phyloP scores from a whole-genome alignment of 2,113 vertebrate genomes.

The Nannobrachium achirus region DNA sequence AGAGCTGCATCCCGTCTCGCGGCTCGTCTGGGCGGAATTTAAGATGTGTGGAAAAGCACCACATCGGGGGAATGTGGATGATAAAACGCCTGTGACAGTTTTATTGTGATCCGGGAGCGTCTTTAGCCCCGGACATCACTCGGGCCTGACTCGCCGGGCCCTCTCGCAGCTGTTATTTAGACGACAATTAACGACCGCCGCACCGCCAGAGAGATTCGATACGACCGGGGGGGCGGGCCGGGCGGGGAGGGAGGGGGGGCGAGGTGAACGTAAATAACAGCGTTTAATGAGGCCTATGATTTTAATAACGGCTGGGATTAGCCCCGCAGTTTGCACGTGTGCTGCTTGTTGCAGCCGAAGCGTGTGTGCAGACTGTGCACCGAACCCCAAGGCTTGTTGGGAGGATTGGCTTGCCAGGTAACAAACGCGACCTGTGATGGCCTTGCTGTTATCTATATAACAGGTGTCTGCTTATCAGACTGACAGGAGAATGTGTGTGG shows the following conservation, averaged over 20 bases:
- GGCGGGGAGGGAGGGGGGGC: slow-evolving; percentile 24
- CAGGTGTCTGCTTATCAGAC: background rate
- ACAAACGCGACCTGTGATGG: background rate
- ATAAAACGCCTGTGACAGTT: slow-evolving; percentile 74
- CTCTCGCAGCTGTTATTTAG: slow-evolving; percentile 69
- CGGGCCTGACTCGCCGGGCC: slow-evolving; percentile 34
- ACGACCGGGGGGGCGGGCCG: slow-evolving; percentile 29
- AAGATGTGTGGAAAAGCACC: slow-evolving; percentile 63
- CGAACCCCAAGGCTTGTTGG: slow-evolving; percentile 51
- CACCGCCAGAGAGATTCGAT: slow-evolving; percentile 56
- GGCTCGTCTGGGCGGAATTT: slow-evolving; percentile 62
- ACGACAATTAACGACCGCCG: slow-evolving; percentile 61
- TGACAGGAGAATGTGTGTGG: background rate
- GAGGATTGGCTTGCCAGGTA: slow-evolving; percentile 29
- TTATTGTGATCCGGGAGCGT: slow-evolving; percentile 68
- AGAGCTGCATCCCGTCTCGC: slow-evolving; percentile 50
- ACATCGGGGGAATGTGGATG: slow-evolving; percentile 45
- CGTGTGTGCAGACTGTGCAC: no score
- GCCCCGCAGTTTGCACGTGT: slow-evolving; percentile 57
- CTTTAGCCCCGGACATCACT: slow-evolving; percentile 60
- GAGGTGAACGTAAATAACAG: slow-evolving; percentile 71
- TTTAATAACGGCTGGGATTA: slow-evolving; percentile 59
- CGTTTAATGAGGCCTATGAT: slow-evolving; percentile 69
- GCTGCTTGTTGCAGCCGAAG: slow-evolving; percentile 10
- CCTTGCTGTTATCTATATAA: background rate